Percentiles rank a stretch among this genome's conserved stretches.
phyloP scores from a whole-genome alignment of 2,113 vertebrate species.

The Bathybates hornii region DNA sequence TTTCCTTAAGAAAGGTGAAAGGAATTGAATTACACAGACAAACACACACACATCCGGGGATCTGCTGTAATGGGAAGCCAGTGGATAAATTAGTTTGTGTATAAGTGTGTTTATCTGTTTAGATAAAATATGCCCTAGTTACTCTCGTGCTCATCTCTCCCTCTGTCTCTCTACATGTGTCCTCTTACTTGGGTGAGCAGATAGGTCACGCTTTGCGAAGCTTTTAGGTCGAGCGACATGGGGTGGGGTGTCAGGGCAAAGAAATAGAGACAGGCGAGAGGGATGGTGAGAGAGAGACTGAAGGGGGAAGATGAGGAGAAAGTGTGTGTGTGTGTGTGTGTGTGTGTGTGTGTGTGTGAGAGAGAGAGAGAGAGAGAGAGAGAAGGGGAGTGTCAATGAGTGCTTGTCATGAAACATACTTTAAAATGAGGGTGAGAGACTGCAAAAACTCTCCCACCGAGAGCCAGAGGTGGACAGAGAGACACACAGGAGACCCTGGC shows the following conservation, averaged over 20 bases:
- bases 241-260: not conserved
- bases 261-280: not conserved
- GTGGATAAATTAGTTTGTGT: not conserved
- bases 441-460: not conserved
- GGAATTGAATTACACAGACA: conserved; percentile 7
- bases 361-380: not conserved
- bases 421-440: not conserved
- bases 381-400: not conserved
- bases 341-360: not conserved
- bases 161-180: conserved; percentile 37
- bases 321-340: not conserved
- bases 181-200: conserved; percentile 63
- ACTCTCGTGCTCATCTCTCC: not conserved
- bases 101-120: not conserved
- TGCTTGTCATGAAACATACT: not conserved
- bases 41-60: not conserved
- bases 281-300: not conserved
- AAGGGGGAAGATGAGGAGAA: not conserved
- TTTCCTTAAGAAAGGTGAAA: conserved; percentile 6
- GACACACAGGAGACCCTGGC: not conserved
- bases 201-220: conserved; percentile 46
- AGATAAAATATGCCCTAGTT: conserved; percentile 19
- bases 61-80: not conserved
- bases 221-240: conserved; percentile 41
- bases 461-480: not conserved